Conservation (phyloP, 2,797 vertebrate genomes). For the Gambelia wislizenii region DNA sequence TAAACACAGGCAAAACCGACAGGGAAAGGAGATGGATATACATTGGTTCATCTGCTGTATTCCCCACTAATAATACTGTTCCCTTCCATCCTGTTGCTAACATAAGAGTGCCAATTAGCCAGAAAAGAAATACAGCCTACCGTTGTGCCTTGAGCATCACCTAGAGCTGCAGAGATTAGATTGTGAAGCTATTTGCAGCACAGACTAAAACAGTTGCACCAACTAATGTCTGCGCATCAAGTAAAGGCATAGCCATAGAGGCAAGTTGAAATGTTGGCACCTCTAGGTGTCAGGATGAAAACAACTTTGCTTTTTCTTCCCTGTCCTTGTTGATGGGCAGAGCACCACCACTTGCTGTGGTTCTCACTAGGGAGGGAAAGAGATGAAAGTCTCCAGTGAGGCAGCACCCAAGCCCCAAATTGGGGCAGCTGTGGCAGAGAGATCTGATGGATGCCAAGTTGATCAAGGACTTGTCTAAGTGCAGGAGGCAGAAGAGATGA, state of each 20-base stretch:
- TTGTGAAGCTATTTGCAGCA: background rate
- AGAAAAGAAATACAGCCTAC: background rate
- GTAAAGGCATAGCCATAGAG: background rate
- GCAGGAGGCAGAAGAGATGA: background rate
- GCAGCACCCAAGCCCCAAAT: background rate
- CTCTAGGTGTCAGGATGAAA: background rate
- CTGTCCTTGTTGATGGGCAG: background rate
- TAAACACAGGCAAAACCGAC: background rate
- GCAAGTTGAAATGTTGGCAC: background rate
- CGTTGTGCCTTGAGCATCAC: background rate
- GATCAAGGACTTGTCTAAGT: slow-evolving; percentile 21
- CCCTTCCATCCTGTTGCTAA: background rate
- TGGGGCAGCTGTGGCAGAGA: background rate
- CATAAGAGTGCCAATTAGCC: background rate
- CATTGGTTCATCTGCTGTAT: no score
- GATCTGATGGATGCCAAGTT: background rate
- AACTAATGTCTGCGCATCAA: background rate
- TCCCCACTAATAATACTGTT: background rate
- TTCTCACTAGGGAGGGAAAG: background rate
- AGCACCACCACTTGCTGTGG: background rate
- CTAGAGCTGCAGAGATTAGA: background rate
- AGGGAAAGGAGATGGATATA: background rate
- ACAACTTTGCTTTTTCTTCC: background rate
- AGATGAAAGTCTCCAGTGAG: slow-evolving; percentile 27
- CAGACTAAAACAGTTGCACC: background rate